Evolutionary conservation across 2,888 invertebrate genomes (phyloP).

Genomic region (Brachypterus glaber): DNA sequence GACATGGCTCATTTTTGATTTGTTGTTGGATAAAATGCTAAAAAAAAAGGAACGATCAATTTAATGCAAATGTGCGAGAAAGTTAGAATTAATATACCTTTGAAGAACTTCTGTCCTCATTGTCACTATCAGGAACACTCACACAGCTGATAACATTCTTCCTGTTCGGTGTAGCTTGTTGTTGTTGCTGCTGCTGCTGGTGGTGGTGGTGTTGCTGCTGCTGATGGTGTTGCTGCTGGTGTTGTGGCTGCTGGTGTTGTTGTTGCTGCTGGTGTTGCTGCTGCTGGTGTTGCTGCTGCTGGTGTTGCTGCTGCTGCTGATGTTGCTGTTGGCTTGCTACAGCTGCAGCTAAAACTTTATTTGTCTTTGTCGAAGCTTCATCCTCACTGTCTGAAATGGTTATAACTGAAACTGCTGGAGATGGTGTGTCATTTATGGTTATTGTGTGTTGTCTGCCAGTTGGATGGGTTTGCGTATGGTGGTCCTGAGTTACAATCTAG

Average conservation of each 20-base stretch:
- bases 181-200: conserved; percentile 10
- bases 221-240: conserved; percentile 14
- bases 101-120: conserved; percentile 51
- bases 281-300: conserved; percentile 19
- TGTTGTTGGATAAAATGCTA: conserved; percentile 23
- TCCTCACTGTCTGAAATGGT: conserved; percentile 94
- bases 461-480: conserved; percentile 27
- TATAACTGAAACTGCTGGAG: conserved; percentile 89
- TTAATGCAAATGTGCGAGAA: neutral
- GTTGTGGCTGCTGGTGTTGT: no score
- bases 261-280: conserved; percentile 12
- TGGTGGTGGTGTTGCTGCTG: conserved; percentile 19
- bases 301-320: conserved; percentile 24
- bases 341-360: conserved; percentile 12
- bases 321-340: conserved; percentile 22
- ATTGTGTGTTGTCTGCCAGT: conserved; percentile 69
- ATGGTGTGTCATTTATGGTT: conserved; percentile 91
- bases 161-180: conserved; percentile 33
- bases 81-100: conserved; percentile 30
- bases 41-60: conserved; percentile 6
- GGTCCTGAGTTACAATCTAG: conserved; percentile 26
- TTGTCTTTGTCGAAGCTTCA: conserved; percentile 48
- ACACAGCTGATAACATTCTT: conserved; percentile 73
- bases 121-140: conserved; percentile 66
- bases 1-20: conserved; percentile 47